Conservation (phyloP, 2,113 vertebrate species). For the Theristicus caerulescens region DNA sequence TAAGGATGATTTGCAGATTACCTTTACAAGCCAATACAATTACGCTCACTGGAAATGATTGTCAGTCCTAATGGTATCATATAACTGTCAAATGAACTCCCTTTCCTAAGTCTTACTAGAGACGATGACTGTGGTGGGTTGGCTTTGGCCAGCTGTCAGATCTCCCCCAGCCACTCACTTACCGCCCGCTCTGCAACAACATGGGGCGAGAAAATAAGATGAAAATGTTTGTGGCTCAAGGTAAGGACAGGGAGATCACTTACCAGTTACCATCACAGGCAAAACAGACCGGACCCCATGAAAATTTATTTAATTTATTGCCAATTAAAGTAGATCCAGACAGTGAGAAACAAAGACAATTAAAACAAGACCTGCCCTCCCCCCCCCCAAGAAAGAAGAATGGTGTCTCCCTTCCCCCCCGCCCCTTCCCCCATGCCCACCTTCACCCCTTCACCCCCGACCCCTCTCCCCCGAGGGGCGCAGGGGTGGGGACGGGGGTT, state of each 20-base stretch:
- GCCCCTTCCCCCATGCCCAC: fast-evolving
- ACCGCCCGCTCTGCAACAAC: background rate
- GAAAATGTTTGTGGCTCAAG: background rate
- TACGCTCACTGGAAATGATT: background rate
- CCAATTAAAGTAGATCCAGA: background rate
- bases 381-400: background rate
- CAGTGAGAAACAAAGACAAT: background rate
- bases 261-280: background rate
- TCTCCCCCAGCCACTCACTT: background rate
- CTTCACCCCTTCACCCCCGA: fast-evolving
- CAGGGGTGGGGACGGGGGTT: background rate
- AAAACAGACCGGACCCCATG: background rate
- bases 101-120: background rate
- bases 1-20: background rate
- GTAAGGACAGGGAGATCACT: background rate
- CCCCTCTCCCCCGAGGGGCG: no score
- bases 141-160: background rate
- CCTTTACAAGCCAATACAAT: background rate
- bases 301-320: background rate
- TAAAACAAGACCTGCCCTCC: background rate
- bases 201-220: background rate
- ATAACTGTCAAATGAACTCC: background rate
- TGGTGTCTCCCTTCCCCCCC: fast-evolving
- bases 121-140: background rate
- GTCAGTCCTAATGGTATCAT: background rate